A percentile compares a stretch with the other conserved stretches of the same genome.
These are phyloP conservation scores for Sinelater perroti DNA, from an alignment of 2,888 invertebrate species.

Conservation along the genomic window DNA sequence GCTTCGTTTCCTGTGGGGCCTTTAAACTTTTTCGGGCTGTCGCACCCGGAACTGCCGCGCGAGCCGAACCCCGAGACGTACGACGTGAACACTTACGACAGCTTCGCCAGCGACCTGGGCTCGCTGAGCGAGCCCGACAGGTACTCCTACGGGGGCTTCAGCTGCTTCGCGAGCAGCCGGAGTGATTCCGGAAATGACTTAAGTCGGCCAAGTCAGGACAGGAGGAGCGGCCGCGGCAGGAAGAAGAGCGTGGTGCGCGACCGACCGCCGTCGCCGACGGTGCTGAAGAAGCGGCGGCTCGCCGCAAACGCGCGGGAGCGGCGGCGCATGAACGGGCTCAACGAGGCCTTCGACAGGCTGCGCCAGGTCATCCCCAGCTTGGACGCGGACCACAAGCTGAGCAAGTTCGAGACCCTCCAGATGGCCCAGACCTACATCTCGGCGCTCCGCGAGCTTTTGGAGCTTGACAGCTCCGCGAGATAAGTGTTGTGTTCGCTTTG, in stretches of 20 bases:
- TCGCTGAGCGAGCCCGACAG: constrained; percentile 51
- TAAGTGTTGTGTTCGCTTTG: constrained; percentile 13
- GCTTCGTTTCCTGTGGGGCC: constrained; percentile 30
- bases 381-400: constrained; percentile 74
- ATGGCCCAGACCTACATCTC: constrained; percentile 80
- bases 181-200: constrained; percentile 37
- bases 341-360: constrained; percentile 75
- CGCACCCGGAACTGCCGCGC: constrained; percentile 13
- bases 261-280: constrained; percentile 57
- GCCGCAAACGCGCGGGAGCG: constrained; percentile 79
- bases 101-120: constrained; percentile 51
- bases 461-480: constrained; percentile 48
- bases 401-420: constrained; percentile 80
- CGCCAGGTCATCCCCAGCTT: constrained; percentile 75
- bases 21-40: constrained; percentile 31
- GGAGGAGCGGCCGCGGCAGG: constrained; percentile 42
- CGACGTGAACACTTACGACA: constrained; percentile 55
- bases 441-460: constrained; percentile 71
- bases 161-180: constrained; percentile 47
- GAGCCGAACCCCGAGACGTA: constrained; percentile 45
- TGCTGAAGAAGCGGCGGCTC: constrained; percentile 69
- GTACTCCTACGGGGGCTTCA: constrained; percentile 51
- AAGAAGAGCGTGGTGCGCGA: constrained; percentile 49
- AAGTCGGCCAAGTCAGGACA: constrained; percentile 37
- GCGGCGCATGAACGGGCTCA: constrained; percentile 75